Base-by-base conservation (phyloP, 2,797 vertebrate species). In the Scomberomorus guttatus region DNA sequence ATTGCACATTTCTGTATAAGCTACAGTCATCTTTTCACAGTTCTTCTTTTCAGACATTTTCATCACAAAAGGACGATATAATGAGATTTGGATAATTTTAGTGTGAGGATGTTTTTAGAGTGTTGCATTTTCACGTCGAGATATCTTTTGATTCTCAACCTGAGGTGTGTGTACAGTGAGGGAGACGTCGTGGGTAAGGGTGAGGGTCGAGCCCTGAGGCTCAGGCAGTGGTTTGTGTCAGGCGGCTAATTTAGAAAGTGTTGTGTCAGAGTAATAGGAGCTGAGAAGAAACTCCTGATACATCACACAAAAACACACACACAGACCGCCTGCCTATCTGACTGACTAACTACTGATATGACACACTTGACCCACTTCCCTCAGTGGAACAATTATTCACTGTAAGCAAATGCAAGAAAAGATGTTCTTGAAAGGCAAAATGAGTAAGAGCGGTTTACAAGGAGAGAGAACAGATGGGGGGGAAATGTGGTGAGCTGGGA, bases 231-330 rank as follows among this genome's bases (percentile, higher is more conserved):
- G 70, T 83, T 72, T 60, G 77, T 63, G 77, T 80, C 72, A 75
- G 72, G 77, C 25, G 25, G 79, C 77, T 79, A 79, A 93, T 92
- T 90, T 90, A 92, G 89, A 91, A 93, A 89, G 76, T 88, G 91
- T 90, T 58, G 86, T 80, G 86, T 91, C 86, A 44, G 91, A 88
- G 93, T 82, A 92, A 93, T 88, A 66, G 52, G 87, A 94, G 82
- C 86, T 84, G 75, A 81, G 73, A 75, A 84, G 72, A 80, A 89
- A 81, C 61, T 73, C 55, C 61, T 63, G 55, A 78, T 78, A 84
- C 77, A 24, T 75, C 59, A 63, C 68, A 51, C 52, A 59, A 62
- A 50, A 34, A 39, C 57, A 48, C 67, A 67, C 64, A 22, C 48
- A 51, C 27, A 75, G 59, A 55, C 60, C 66, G 56, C n/a, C 65